Conservation (phyloP, 2,113 vertebrate genomes). For the Euleptes europaea region DNA sequence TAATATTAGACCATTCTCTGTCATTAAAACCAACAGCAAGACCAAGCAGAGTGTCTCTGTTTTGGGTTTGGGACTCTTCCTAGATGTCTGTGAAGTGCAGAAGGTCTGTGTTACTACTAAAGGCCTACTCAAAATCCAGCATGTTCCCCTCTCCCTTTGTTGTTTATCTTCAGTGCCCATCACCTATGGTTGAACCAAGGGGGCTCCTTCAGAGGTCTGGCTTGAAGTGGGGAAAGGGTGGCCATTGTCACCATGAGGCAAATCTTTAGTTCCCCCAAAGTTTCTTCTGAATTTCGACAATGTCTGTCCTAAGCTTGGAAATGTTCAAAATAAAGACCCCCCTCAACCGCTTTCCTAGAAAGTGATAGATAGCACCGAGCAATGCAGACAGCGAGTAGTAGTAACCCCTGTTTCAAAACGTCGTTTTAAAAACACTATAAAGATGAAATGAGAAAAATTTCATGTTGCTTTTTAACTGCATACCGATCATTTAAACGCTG, state of each 20-base stretch:
- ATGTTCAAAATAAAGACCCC: slow-evolving; percentile 39
- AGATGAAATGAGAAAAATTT: slow-evolving; percentile 60
- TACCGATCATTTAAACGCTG: slow-evolving; percentile 74
- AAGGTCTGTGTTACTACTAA: slow-evolving; percentile 6
- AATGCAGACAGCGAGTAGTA: slow-evolving; percentile 70
- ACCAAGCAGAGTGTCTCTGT: neutral
- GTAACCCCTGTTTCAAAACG: slow-evolving; percentile 63
- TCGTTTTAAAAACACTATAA: slow-evolving; percentile 62
- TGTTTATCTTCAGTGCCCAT: neutral
- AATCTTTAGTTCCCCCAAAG: neutral
- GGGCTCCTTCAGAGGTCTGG: neutral
- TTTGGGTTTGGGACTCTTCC: slow-evolving; percentile 9
- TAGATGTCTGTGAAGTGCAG: slow-evolving; percentile 24
- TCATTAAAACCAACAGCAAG: slow-evolving; percentile 33
- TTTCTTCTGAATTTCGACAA: slow-evolving; percentile 35
- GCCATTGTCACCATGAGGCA: neutral
- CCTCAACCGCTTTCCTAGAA: slow-evolving; percentile 40
- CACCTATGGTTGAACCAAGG: neutral
- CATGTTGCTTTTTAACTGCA: slow-evolving; percentile 60
- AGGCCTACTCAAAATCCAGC: slow-evolving; percentile 26
- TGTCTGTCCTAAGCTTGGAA: slow-evolving; percentile 59
- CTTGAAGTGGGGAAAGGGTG: slow-evolving; percentile 28
- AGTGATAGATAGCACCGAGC: slow-evolving; percentile 8
- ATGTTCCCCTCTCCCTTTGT: neutral
- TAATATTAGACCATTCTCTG: slow-evolving; percentile 35